Conservation (phyloP, 2,797 vertebrate species). For the Gouania willdenowi region DNA sequence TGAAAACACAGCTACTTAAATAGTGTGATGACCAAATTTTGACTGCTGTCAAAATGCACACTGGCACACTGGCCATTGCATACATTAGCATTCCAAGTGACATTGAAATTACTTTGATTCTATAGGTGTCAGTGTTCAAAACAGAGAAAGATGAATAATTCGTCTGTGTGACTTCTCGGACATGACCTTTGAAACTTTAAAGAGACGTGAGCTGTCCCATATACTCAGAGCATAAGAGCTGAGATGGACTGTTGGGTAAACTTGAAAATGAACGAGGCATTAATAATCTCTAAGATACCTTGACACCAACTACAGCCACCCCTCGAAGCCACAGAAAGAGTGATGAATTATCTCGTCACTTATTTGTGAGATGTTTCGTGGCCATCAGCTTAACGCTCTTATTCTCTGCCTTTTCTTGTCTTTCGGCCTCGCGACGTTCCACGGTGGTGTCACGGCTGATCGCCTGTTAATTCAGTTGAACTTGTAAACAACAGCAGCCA, state of each 20-base stretch:
- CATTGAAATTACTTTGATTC: constrained; percentile 61
- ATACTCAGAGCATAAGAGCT: constrained; percentile 1
- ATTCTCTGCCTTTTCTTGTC: constrained; percentile 11
- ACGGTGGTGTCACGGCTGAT: constrained; percentile 48
- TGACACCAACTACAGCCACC: constrained; percentile 29
- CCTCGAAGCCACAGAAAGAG: constrained; percentile 23
- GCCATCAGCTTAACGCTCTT: constrained; percentile 4
- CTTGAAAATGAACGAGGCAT: constrained; percentile 26
- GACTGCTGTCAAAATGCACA: too few relatives aligned
- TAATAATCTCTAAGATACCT: constrained; percentile 29
- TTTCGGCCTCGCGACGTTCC: constrained; percentile 44
- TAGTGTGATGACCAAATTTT: too few relatives aligned
- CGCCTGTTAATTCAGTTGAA: constrained; percentile 59
- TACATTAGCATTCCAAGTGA: constrained; percentile 67
- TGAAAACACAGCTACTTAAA: too few relatives aligned
- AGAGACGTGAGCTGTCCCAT: constrained; percentile 18
- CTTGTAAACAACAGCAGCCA: constrained; percentile 70
- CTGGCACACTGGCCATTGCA: constrained; percentile 39
- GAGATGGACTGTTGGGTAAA: constrained; percentile 32
- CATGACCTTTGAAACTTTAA: constrained; percentile 5
- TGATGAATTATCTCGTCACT: constrained; percentile 49
- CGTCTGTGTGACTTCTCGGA: constrained; percentile 6
- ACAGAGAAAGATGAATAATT: constrained; percentile 31
- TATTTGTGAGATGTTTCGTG: constrained; percentile 35
- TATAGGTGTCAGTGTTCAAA: constrained; percentile 44